Conservation (phyloP, 2,797 vertebrate genomes). For the Sciurus vulgaris region DNA sequence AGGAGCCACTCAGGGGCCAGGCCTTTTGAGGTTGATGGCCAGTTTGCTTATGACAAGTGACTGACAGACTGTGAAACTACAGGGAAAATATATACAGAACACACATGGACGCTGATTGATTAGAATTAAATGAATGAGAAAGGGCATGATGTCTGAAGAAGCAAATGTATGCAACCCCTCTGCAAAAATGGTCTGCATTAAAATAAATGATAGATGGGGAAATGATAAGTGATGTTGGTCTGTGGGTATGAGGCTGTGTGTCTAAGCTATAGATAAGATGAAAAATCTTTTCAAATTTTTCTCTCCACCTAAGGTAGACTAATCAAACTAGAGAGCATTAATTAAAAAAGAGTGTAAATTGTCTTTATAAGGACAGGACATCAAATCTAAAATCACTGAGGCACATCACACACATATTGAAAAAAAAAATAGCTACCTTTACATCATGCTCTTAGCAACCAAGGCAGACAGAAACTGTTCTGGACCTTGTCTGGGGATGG, state of each 20-base stretch:
- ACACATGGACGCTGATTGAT: constrained; percentile 78
- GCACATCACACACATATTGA: neutral
- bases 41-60: constrained; percentile 81
- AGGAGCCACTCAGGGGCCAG: constrained; percentile 53
- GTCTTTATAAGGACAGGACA: constrained; percentile 47
- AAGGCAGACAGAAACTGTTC: constrained; percentile 58
- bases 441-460: constrained; percentile 51
- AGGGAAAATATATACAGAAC: constrained; percentile 68
- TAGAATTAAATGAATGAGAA: constrained; percentile 75
- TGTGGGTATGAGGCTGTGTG: constrained; percentile 24
- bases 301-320: neutral
- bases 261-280: constrained; percentile 49
- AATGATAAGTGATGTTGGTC: constrained; percentile 66
- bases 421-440: constrained; percentile 34
- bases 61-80: constrained; percentile 77
- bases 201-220: constrained; percentile 77
- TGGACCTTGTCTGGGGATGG: constrained; percentile 59
- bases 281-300: constrained; percentile 26
- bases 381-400: constrained; percentile 30
- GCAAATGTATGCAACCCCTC: constrained; percentile 52
- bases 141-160: constrained; percentile 75
- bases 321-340: constrained; percentile 57
- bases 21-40: constrained; percentile 66
- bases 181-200: constrained; percentile 73
- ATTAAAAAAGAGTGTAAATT: constrained; percentile 66